phyloP scores from a whole-genome alignment of 2,113 vertebrate species.

The Pteruthius melanotis region DNA sequence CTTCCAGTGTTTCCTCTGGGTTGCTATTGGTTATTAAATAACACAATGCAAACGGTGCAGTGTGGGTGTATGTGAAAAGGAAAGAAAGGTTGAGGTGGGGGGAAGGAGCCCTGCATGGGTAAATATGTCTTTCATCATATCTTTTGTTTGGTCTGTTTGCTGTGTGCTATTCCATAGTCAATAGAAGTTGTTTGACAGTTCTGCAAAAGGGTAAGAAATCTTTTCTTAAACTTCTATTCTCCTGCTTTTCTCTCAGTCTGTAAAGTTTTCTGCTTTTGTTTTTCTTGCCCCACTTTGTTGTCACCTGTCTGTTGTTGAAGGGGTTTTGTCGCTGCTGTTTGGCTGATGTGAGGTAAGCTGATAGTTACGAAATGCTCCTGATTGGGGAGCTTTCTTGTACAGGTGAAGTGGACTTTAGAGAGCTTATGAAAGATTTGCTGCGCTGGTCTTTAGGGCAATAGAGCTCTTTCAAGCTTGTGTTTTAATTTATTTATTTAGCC shows the following conservation, averaged over 20 bases:
- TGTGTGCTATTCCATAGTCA: constrained; percentile 68
- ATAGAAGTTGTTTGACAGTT: constrained; percentile 59
- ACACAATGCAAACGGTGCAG: constrained; percentile 60
- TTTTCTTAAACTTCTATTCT: constrained; percentile 65
- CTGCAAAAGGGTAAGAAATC: constrained; percentile 47
- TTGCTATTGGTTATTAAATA: constrained; percentile 72
- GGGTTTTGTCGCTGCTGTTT: background rate
- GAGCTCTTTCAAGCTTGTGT: background rate
- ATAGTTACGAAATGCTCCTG: background rate
- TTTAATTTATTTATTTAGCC: constrained; percentile 39
- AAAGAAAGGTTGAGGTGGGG: constrained; percentile 60
- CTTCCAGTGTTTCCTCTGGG: constrained; percentile 38
- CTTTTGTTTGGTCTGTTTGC: constrained; percentile 75
- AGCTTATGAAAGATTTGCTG: background rate
- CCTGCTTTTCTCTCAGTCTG: constrained; percentile 34
- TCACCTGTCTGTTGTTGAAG: constrained; percentile 14
- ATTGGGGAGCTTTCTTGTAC: background rate
- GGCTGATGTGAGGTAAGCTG: background rate
- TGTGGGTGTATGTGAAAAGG: constrained; percentile 62
- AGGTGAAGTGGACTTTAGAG: constrained; percentile 26
- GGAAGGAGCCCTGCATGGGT: constrained; percentile 52
- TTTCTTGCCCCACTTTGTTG: background rate
- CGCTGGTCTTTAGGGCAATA: background rate
- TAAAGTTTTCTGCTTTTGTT: constrained; percentile 62
- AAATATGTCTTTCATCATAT: constrained; percentile 72